Percentiles rank a stretch among this genome's conserved stretches.
These are phyloP conservation scores for Meloe dianella DNA, from an alignment of 2,888 invertebrate genomes.

Conservation along the genomic window DNA sequence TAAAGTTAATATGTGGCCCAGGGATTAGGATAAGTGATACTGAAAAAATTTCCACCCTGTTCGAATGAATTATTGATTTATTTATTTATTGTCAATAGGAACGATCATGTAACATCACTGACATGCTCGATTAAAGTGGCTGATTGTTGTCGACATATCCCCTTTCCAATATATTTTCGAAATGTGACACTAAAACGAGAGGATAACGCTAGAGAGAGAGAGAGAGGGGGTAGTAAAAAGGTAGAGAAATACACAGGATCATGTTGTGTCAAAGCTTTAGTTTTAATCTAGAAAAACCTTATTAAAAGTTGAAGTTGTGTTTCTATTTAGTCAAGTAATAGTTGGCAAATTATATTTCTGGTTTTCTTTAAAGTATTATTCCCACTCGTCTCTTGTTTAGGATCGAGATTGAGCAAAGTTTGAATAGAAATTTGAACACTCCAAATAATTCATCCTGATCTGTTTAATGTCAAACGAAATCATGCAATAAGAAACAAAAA, in stretches of 20 bases:
- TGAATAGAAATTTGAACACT: not conserved
- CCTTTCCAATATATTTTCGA: constrained; percentile 11
- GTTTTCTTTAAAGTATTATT: not conserved
- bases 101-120: constrained; percentile 3
- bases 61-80: not conserved
- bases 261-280: not conserved
- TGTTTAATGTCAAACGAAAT: constrained; percentile 25
- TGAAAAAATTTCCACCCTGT: not conserved
- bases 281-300: not conserved
- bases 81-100: not conserved
- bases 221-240: not conserved
- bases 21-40: no score
- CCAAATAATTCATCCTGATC: constrained; percentile 21
- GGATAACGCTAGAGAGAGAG: not conserved
- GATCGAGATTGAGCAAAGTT: not conserved
- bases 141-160: constrained; percentile 11
- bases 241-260: not conserved
- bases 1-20: no score
- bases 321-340: not conserved
- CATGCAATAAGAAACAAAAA: constrained; percentile 23
- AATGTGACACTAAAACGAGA: constrained; percentile 4
- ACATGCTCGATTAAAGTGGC: constrained; percentile 10
- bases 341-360: not conserved
- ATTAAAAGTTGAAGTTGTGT: constrained; percentile 7
- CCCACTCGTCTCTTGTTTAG: no score